Base-by-base conservation (phyloP, 2,888 invertebrate genomes). In the Eupeodes luniger region DNA sequence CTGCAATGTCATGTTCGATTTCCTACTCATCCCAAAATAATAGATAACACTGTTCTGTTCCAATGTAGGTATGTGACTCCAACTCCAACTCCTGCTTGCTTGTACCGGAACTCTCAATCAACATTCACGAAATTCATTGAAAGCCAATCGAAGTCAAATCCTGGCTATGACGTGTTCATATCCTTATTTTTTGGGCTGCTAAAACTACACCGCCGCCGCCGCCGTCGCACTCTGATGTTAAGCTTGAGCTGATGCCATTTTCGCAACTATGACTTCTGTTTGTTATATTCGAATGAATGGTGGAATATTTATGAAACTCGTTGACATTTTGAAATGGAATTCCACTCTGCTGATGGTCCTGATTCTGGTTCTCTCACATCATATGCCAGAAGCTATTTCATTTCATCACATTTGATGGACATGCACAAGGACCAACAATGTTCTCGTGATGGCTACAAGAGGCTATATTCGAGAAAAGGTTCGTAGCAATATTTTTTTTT, bases 131-230 rank as follows among this genome's bases (percentile, higher is more conserved):
- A 81, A 78, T 81, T 74, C 85, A 88, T 85, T 85, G 88, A 88
- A 88, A 88, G 81, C 88, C 85, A 88, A 88, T 88, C 88, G 88
- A 88, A 88, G 81, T 85, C 88, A 81, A 81, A 85, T 88, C 88
- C 88, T 88, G 88, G 78, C 61, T 85, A 78, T 85, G 88, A 88
- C 88, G 81, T 88, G 85, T 85, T 81, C 88, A 88, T 88, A 88
- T 88, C 85, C 88, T 85, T 78, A 88, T 81, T 81, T 87, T 61
- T 57, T 19, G 61, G 76, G 34, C 47, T 47, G 59, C 59, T 85
- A 53, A 57, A 80, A 74, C 80, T 78, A 84, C 47, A 70, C 27
- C 27, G 27, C 27, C 27, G 27, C 27, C 27, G 27, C 27, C 27
- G 27, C 27, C n/a, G 19, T 9, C 27, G 57, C 12, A 57, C 19